Percentiles rank a stretch among this genome's conserved stretches.
These are phyloP conservation scores for Sceliomorpha sp. DNA, from an alignment of 2,888 invertebrate species.

Conservation along the genomic window DNA sequence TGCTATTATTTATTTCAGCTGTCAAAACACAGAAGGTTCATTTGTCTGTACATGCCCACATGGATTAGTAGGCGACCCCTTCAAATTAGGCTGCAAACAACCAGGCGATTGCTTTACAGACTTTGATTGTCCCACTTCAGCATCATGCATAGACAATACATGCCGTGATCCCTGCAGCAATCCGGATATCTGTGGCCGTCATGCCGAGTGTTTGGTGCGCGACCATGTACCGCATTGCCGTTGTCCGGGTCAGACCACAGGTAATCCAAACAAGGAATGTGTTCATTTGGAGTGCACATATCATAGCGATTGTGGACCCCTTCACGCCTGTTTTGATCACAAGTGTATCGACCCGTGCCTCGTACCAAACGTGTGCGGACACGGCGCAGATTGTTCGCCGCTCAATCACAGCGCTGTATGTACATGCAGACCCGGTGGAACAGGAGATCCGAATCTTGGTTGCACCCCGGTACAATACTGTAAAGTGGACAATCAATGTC, in stretches of 20 bases:
- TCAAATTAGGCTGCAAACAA: slow-evolving; percentile 87
- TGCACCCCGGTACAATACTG: slow-evolving; percentile 92
- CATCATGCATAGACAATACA: slow-evolving; percentile 87
- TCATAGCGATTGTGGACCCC: slow-evolving; percentile 87
- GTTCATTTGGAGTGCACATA: slow-evolving; percentile 88
- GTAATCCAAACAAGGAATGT: slow-evolving; percentile 88
- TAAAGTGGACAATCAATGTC: slow-evolving; percentile 89
- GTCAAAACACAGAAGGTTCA: slow-evolving; percentile 89
- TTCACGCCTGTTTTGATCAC: slow-evolving; percentile 88
- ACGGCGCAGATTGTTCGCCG: slow-evolving; percentile 88
- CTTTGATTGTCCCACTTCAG: slow-evolving; percentile 88
- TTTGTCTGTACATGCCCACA: slow-evolving; percentile 89
- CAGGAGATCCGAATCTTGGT: slow-evolving; percentile 92
- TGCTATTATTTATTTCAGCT: slow-evolving; percentile 78
- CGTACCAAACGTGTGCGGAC: slow-evolving; percentile 90
- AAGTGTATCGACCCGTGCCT: slow-evolving; percentile 91
- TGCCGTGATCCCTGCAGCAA: slow-evolving; percentile 90
- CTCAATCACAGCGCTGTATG: slow-evolving; percentile 91
- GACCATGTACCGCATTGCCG: slow-evolving; percentile 87
- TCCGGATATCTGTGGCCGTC: slow-evolving; percentile 85
- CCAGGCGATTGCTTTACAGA: slow-evolving; percentile 92
- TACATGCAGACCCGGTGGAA: slow-evolving; percentile 90
- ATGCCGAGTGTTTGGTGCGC: slow-evolving; percentile 87
- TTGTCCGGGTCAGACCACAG: slow-evolving; percentile 88
- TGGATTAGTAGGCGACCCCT: slow-evolving; percentile 89